Conservation (phyloP, 1,140 invertebrate genomes). For the Lordiphosa collinella region DNA sequence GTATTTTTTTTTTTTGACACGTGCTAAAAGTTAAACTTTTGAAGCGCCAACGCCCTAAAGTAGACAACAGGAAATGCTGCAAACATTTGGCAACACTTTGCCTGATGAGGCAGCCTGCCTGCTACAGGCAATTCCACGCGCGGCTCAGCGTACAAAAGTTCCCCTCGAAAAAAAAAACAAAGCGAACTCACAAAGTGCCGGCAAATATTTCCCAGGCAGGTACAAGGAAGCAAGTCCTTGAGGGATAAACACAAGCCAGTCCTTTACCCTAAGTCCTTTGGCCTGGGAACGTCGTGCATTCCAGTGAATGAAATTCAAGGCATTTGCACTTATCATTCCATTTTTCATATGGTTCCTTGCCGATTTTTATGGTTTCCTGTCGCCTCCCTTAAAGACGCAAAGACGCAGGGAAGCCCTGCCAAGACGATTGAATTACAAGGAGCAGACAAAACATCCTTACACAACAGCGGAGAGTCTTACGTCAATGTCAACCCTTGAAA, state of each 20-base stretch:
- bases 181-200: constrained; percentile 32
- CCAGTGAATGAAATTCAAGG: constrained; percentile 72
- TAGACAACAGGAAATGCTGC: constrained; percentile 72
- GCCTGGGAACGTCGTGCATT: constrained; percentile 52
- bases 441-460: constrained; percentile 27
- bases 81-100: constrained; percentile 73
- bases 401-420: constrained; percentile 58
- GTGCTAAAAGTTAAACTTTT: constrained; percentile 62
- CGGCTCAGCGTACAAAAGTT: constrained; percentile 27
- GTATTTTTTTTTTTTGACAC: constrained; percentile 57
- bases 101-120: constrained; percentile 22
- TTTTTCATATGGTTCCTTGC: constrained; percentile 54
- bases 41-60: constrained; percentile 36
- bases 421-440: constrained; percentile 61
- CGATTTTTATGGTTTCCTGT: constrained; percentile 77
- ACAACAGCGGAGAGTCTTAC: constrained; percentile 8
- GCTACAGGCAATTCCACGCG: constrained; percentile 4
- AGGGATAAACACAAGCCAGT: constrained; percentile 39
- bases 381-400: constrained; percentile 43
- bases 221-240: constrained; percentile 52
- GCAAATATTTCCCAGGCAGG: constrained; percentile 67
- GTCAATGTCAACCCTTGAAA: constrained; percentile 45
- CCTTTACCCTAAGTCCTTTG: constrained; percentile 32
- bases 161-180: constrained; percentile 49
- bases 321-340: constrained; percentile 63